Percentiles rank a stretch among this genome's conserved stretches.
Evolutionary conservation across 2,113 vertebrate species (phyloP).

Genomic region (Clupea harengus): DNA sequence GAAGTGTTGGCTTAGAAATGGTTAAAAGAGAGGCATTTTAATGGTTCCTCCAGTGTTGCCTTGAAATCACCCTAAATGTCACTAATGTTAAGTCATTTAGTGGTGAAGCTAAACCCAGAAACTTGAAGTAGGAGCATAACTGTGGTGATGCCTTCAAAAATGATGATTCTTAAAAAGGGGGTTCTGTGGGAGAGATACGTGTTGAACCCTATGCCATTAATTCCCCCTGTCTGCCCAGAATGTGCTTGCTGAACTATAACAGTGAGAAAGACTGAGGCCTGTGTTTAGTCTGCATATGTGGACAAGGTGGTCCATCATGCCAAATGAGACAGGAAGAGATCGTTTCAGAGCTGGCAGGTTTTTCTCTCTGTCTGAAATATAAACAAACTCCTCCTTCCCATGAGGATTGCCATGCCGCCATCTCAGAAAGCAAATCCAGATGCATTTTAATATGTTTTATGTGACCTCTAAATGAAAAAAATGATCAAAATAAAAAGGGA

Average conservation of each 20-base stretch:
- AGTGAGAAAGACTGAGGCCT: slow-evolving; percentile 19
- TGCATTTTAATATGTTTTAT: not conserved
- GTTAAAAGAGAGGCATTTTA: not conserved
- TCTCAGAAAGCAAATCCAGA: slow-evolving; percentile 1
- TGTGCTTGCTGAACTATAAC: slow-evolving; percentile 43
- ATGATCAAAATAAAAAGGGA: not conserved
- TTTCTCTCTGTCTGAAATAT: slow-evolving; percentile 21
- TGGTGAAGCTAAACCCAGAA: not conserved
- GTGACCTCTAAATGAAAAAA: not conserved
- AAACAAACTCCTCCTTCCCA: not conserved
- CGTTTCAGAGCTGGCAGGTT: slow-evolving; percentile 31
- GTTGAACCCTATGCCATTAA: not conserved
- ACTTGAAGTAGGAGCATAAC: not conserved
- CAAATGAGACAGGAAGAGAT: slow-evolving; percentile 14
- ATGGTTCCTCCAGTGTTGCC: not conserved
- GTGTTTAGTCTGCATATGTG: slow-evolving; percentile 50
- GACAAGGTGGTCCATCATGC: slow-evolving; percentile 22
- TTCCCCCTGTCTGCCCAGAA: not conserved
- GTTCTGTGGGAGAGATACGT: not conserved
- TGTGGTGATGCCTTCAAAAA: not conserved
- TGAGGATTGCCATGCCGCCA: not conserved
- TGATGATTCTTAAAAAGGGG: not conserved
- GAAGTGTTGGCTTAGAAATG: not conserved
- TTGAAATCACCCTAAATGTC: slow-evolving; percentile 1
- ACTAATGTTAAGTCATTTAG: not conserved